Evolutionary conservation across 1,140 invertebrate genomes (phyloP), one percentile per base, ranked within the genome.

Genomic region (Diabrotica undecimpunctata): DNA sequence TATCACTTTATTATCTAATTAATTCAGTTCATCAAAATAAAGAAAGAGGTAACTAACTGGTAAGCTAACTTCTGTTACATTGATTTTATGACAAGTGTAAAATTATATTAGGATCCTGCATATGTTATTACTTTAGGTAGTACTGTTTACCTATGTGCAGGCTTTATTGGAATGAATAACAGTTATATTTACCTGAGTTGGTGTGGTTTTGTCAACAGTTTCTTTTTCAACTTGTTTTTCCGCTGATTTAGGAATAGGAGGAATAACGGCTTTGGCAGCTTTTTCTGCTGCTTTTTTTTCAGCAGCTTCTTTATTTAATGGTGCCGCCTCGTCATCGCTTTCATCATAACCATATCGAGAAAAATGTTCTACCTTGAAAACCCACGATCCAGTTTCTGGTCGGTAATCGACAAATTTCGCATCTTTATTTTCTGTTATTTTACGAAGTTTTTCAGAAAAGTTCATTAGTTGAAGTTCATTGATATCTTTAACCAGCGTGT

Each of bases 331-430:
- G 66, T 95, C 93, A 75, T 96, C 94, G 0, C 90, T 92, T 73
- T 97, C 95, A 62, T 90, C 89, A 7, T 97, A 80, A 4, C 94
- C 95, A 80, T 99, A 98, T 77, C 98, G 98, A 0, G 95, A 97
- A 79, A 98, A 99, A 81, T 98, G 96, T 66, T 95, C 90, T 36
- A 97, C 95, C 77, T 69, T 54, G 71, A 92, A 94, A 38, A 91
- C 95, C 97, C 97, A 99, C 13, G 94, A 96, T 7, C 97, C 97
- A 50, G 94, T 97, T 76, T 94, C 90, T 0, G 96, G 92, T 0
- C 93, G 83, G 79, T 99, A 99, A 74, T 99, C 96, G 11, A 97
- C 87, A 77, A 99, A 99, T 56, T 88, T 87, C 0, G 94, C 94
- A 58, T 89, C 89, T 72, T 97, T 88, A 75, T 93, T 95, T 54